Conservation (phyloP, 2,888 invertebrate species). For the Eristalis pertinax region DNA sequence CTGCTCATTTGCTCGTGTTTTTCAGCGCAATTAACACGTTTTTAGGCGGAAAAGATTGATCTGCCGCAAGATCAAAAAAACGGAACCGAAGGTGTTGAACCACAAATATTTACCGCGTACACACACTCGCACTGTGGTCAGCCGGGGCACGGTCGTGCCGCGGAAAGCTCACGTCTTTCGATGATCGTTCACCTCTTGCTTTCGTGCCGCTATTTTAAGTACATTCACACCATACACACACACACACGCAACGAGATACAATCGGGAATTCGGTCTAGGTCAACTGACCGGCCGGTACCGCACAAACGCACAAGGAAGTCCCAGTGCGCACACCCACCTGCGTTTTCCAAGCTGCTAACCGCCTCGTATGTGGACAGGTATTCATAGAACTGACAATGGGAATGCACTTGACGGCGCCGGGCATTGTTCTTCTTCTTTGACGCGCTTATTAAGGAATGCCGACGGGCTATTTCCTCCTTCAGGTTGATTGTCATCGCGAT, state of each 20-base stretch:
- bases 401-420: conserved; percentile 16
- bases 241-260: conserved; percentile 17
- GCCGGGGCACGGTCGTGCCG: neutral
- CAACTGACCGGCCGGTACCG: conserved; percentile 55
- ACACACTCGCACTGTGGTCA: conserved; percentile 14
- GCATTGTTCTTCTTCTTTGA: conserved; percentile 29
- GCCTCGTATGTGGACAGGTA: conserved; percentile 37
- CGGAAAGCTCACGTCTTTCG: conserved; percentile 28
- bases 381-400: conserved; percentile 42
- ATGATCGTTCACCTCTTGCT: conserved; percentile 44
- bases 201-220: conserved; percentile 1
- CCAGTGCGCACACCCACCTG: conserved; percentile 53
- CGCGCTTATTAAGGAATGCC: conserved; percentile 34
- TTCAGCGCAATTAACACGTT: neutral
- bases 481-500: conserved; percentile 56
- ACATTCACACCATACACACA: conserved; percentile 11
- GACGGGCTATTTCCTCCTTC: conserved; percentile 58
- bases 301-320: neutral
- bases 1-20: neutral
- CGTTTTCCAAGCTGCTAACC: conserved; percentile 45
- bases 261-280: conserved; percentile 64
- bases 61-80: conserved; percentile 6
- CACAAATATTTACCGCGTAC: conserved; percentile 37
- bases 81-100: conserved; percentile 36
- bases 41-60: neutral